A percentile compares a stretch with the other conserved stretches of the same genome.
Evolutionary conservation across 2,113 vertebrate genomes (phyloP).

Genomic region (Lathamus discolor): DNA sequence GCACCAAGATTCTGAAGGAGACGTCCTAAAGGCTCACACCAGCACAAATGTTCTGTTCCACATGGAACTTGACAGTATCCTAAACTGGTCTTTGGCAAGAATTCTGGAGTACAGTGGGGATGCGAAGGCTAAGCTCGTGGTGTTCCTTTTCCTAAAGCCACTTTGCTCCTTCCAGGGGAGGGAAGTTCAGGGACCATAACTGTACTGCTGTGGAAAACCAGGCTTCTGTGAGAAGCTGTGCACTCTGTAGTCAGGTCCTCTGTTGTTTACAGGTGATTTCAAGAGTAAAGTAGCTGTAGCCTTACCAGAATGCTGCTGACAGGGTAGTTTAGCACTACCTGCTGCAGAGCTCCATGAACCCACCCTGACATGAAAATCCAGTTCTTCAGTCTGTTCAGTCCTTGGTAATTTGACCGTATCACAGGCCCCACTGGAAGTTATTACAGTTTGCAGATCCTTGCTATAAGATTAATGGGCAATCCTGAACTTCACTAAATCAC

Average conservation of each 20-base stretch:
- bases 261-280: background rate
- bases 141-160: fast-evolving
- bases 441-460: background rate
- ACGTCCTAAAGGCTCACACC: background rate
- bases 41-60: background rate
- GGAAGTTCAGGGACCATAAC: background rate
- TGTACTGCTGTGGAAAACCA: fast-evolving
- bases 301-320: background rate
- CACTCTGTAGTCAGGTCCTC: background rate
- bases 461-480: background rate
- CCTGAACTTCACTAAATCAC: background rate
- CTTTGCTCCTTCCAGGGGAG: background rate
- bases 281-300: no score
- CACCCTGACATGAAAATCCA: background rate
- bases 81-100: fast-evolving
- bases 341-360: background rate
- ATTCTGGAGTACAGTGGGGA: background rate
- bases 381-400: background rate
- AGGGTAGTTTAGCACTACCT: background rate
- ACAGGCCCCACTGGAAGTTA: fast-evolving
- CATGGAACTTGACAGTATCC: background rate
- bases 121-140: fast-evolving
- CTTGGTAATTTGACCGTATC: no score
- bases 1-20: background rate
- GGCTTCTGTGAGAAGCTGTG: background rate